Conservation (phyloP, 2,888 invertebrate species). For the Drosophila infuscata region DNA sequence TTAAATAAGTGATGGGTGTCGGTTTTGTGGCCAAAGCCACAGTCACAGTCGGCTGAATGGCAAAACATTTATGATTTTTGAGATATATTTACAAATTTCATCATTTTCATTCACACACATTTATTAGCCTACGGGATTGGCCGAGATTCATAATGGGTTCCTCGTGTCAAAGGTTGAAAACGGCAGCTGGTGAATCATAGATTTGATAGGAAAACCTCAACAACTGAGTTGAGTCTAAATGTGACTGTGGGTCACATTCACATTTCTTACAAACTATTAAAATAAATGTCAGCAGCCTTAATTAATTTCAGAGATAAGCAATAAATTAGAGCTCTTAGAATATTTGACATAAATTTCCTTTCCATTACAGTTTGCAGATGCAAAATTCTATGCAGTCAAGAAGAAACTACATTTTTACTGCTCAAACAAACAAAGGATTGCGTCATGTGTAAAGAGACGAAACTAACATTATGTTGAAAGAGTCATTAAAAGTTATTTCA, state of each 20-base stretch:
- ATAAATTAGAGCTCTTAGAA: too few species aligned
- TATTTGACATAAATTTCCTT: neutral
- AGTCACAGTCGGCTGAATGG: conserved; percentile 40
- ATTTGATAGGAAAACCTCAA: conserved; percentile 14
- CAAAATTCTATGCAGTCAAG: neutral
- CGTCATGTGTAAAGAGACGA: neutral
- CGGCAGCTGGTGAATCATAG: conserved; percentile 42
- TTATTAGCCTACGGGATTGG: conserved; percentile 34
- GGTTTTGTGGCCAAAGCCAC: conserved; percentile 12
- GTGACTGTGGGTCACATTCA: neutral
- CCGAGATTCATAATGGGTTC: conserved; percentile 60
- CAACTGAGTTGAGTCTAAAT: conserved; percentile 4
- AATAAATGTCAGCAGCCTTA: neutral
- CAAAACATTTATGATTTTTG: conserved; percentile 71
- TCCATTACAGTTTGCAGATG: neutral
- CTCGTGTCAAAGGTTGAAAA: conserved; percentile 63
- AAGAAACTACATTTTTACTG: neutral
- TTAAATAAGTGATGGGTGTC: conserved; percentile 1
- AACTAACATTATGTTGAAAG: neutral
- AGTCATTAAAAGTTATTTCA: neutral
- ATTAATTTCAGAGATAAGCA: neutral
- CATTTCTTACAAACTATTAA: neutral
- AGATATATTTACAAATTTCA: conserved; percentile 57
- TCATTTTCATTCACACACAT: conserved; percentile 52
- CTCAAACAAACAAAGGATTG: neutral